These are phyloP conservation scores for Rhombomys opimus DNA, from an alignment of 2,113 vertebrate species.

Conservation along the genomic window DNA sequence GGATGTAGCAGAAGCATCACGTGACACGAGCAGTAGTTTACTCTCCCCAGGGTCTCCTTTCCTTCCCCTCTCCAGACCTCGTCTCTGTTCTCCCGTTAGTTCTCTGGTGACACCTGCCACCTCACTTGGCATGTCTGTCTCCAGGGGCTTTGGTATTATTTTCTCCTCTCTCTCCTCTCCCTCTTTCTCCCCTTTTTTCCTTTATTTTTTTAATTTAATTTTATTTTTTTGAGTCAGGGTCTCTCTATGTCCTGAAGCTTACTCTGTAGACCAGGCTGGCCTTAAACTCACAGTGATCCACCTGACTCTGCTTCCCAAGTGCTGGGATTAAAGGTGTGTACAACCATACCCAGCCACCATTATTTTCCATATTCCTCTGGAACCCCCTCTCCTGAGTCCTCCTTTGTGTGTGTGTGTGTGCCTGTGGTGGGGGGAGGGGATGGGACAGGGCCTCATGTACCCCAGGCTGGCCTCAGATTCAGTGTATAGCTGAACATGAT, in stretches of 20 bases:
- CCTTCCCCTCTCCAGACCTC: not conserved
- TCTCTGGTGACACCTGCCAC: not conserved
- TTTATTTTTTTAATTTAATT: too few species aligned
- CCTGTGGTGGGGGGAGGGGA: not conserved
- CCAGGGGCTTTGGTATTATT: not conserved
- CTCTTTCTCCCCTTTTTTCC: too few species aligned
- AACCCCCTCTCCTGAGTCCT: not conserved
- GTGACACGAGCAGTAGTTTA: not conserved
- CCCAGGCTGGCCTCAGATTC: not conserved
- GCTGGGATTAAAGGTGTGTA: not conserved
- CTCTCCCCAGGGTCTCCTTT: not conserved
- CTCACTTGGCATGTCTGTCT: not conserved
- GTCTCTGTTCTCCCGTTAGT: not conserved
- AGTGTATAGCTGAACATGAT: not conserved
- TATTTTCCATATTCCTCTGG: not conserved
- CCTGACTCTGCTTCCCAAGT: not conserved
- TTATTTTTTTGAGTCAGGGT: not conserved
- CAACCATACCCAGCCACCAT: not conserved
- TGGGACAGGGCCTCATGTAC: not conserved
- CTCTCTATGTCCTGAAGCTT: not conserved
- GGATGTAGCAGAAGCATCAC: not conserved
- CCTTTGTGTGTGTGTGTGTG: not conserved
- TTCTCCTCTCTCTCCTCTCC: not conserved
- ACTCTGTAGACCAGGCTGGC: not conserved
- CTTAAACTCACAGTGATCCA: not conserved